Conservation (phyloP, 1,140 invertebrate genomes). For the roundworm (Caenorhabditis elegans) region WBcel235 BX284605.5:9772501-9773000, state of each 20-base stretch:
- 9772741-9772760: constrained; percentile 33
- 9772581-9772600: too few relatives aligned
- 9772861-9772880: neutral
- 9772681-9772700: too few relatives aligned
- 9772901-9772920: constrained; percentile 38
- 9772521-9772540: too few relatives aligned
- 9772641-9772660: too few relatives aligned
- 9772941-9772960: constrained; percentile 34
- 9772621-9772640: too few relatives aligned
- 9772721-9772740: constrained; percentile 29
- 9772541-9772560: too few relatives aligned
- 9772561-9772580: too few relatives aligned
- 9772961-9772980: constrained; percentile 32
- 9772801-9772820: constrained; percentile 36
- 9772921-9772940: neutral
- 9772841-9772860: constrained; percentile 33
- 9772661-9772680: too few relatives aligned
- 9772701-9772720: too few relatives aligned
- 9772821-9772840: constrained; percentile 40
- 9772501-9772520: too few relatives aligned
- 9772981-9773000: neutral
- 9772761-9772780: constrained; percentile 27
- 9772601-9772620: too few relatives aligned
- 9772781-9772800: constrained; percentile 28
- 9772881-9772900: neutral